Conservation (phyloP, 2,113 vertebrate genomes). For the Zapus hudsonius region DNA sequence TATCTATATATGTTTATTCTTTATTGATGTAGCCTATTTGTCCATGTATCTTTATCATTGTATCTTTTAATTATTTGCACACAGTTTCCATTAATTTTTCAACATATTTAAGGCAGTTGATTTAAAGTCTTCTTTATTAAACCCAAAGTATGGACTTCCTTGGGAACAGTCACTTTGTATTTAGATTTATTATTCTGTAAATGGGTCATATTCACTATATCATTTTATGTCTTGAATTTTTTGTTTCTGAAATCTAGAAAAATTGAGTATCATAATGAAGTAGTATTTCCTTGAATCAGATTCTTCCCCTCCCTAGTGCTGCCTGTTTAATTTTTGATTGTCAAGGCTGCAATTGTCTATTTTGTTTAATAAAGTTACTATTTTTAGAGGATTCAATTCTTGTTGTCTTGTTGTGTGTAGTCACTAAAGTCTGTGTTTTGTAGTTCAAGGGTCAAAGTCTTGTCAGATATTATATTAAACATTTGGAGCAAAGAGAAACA, state of each 20-base stretch:
- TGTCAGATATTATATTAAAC: conserved; percentile 3
- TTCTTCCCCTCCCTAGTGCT: background rate
- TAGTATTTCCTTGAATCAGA: background rate
- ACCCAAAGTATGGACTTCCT: background rate
- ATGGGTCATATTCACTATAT: background rate
- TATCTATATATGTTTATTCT: background rate
- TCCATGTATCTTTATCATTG: background rate
- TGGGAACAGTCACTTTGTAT: background rate
- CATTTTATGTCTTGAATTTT: background rate
- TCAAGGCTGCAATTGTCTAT: background rate
- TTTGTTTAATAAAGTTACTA: background rate
- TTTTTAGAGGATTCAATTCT: background rate
- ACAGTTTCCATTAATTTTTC: background rate
- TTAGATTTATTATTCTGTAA: background rate
- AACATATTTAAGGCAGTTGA: background rate
- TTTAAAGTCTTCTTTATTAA: conserved; percentile 28
- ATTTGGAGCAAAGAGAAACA: background rate
- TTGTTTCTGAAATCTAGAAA: background rate
- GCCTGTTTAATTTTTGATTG: background rate
- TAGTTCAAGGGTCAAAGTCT: background rate
- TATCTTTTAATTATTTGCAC: background rate
- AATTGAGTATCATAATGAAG: background rate
- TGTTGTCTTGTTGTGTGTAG: background rate
- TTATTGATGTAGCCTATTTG: background rate
- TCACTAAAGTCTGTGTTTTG: background rate